Conservation (phyloP, 2,113 vertebrate genomes). For the Sander lucioperca region DNA sequence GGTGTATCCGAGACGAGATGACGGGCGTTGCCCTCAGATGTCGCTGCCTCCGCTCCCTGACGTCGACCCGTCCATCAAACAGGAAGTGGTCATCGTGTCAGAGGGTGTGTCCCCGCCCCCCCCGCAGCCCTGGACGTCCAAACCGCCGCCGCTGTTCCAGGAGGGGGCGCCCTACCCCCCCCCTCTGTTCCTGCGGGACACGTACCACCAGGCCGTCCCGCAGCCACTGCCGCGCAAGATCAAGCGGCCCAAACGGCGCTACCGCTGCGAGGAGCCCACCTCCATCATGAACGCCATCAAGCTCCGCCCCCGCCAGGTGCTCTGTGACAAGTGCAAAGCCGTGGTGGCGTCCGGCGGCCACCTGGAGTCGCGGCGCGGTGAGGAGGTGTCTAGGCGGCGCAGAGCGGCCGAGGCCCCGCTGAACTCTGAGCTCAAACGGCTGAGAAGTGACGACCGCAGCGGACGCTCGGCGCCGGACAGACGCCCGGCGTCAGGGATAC, state of each 20-base stretch:
- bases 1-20: slow-evolving; percentile 92
- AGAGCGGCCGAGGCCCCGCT: slow-evolving; percentile 86
- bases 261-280: slow-evolving; percentile 97
- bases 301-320: slow-evolving; percentile 95
- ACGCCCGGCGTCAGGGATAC: slow-evolving; percentile 87
- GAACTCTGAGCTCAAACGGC: slow-evolving; percentile 89
- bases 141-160: slow-evolving; percentile 95
- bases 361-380: slow-evolving; percentile 89
- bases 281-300: slow-evolving; percentile 99
- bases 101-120: background rate
- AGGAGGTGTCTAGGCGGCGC: slow-evolving; percentile 89
- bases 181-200: slow-evolving; percentile 99
- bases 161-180: slow-evolving; percentile 96
- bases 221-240: slow-evolving; percentile 97
- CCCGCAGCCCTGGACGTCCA: slow-evolving; percentile 88
- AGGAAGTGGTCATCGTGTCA: slow-evolving; percentile 19
- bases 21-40: slow-evolving; percentile 87
- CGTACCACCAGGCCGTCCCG: slow-evolving; percentile 99
- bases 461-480: slow-evolving; percentile 75
- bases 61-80: slow-evolving; percentile 10
- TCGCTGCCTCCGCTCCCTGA: slow-evolving; percentile 79
- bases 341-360: slow-evolving; percentile 87
- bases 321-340: slow-evolving; percentile 98
- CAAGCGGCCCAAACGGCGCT: slow-evolving; percentile 94
- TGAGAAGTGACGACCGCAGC: slow-evolving; percentile 90